These are phyloP conservation scores for Cistogaster globosa DNA, from an alignment of 2,888 invertebrate genomes.

Conservation along the genomic window DNA sequence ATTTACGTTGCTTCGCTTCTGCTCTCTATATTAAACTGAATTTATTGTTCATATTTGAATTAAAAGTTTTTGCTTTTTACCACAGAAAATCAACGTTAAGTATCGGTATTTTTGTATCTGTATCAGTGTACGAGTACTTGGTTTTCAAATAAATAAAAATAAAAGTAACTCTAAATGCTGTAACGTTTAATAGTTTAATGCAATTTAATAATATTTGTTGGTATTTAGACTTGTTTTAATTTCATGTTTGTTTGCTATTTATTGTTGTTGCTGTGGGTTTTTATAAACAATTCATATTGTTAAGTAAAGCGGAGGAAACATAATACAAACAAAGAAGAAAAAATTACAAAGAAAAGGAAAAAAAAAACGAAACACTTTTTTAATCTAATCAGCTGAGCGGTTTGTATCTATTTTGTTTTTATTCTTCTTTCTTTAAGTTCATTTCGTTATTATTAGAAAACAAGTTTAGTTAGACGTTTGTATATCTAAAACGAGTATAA, in stretches of 20 bases:
- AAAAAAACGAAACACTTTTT: constrained; percentile 28
- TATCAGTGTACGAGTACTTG: neutral
- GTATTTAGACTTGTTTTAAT: constrained; percentile 67
- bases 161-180: constrained; percentile 9
- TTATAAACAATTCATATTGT: constrained; percentile 63
- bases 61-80: constrained; percentile 14
- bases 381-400: constrained; percentile 66
- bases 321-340: neutral
- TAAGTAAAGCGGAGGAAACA: constrained; percentile 9
- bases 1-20: constrained; percentile 38
- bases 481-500: constrained; percentile 55
- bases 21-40: constrained; percentile 46
- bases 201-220: constrained; percentile 58
- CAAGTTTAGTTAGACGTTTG: constrained; percentile 58
- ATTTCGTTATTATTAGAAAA: constrained; percentile 63
- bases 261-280: constrained; percentile 29
- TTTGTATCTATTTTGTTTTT: constrained; percentile 43
- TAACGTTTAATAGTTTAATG: constrained; percentile 59
- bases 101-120: neutral
- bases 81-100: constrained; percentile 10
- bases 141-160: neutral
- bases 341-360: too few species aligned
- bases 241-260: constrained; percentile 48
- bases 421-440: constrained; percentile 29
- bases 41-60: constrained; percentile 3